Percentiles rank a stretch among this genome's conserved stretches.
Evolutionary conservation across 2,888 invertebrate species (phyloP).

Genomic region (Meliscaeva auricollis): DNA sequence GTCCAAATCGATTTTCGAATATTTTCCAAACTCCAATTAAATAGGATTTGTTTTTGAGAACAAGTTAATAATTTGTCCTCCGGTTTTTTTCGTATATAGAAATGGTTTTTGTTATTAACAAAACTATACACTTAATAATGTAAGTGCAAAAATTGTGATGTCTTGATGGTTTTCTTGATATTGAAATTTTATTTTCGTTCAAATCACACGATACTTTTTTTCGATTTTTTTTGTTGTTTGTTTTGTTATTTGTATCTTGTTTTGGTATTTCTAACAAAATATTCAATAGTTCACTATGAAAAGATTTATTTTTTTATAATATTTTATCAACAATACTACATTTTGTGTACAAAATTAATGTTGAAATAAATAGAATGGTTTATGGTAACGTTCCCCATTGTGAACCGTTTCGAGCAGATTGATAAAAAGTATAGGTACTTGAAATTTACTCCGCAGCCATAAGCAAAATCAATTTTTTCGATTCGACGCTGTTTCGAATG

Average conservation of each 20-base stretch:
- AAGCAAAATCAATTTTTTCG: constrained; percentile 71
- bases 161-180: not conserved
- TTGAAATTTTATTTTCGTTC: not conserved
- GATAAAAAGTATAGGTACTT: constrained; percentile 54
- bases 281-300: not conserved
- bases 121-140: constrained; percentile 16
- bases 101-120: not conserved
- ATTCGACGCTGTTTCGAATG: constrained; percentile 69
- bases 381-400: constrained; percentile 56
- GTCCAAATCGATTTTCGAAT: constrained; percentile 46
- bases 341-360: constrained; percentile 58
- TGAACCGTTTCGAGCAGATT: constrained; percentile 63
- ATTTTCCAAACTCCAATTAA: constrained; percentile 2
- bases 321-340: constrained; percentile 47
- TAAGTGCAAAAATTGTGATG: not conserved
- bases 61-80: not conserved
- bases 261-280: not conserved
- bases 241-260: not conserved
- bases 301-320: not conserved
- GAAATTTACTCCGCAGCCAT: constrained; percentile 69
- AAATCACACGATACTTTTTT: not conserved
- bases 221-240: not conserved
- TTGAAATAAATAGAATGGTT: constrained; percentile 44
- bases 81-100: not conserved
- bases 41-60: not conserved